Evolutionary conservation across 2,797 vertebrate genomes (phyloP), one percentile per base, ranked within the genome.

Genomic region (Margarornis squamiger): DNA sequence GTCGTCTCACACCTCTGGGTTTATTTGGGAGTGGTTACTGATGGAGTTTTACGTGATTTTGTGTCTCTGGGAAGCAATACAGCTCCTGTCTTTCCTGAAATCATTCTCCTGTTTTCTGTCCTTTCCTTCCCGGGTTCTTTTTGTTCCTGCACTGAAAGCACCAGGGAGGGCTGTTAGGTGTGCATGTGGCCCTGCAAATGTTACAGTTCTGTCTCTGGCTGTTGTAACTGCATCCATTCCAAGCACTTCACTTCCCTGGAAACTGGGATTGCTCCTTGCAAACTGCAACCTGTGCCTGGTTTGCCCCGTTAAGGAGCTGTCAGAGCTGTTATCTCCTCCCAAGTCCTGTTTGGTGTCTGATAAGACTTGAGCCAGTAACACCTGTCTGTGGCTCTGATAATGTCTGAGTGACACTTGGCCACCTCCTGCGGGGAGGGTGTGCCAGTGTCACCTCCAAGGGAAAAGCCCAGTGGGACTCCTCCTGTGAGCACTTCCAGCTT

Each of bases 381-480:
- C 22, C 29, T 45, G 54, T 0, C 58, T 39, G 51, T 18, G 51
- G 51, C 51, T 52, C 27, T 52, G 51, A 30, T 29, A 52, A 52
- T 52, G 51, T 19, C 51, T 30, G 51, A 52, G 51, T 30, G 51
- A 52, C 27, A 29, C 20, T 14, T 10, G n/a, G 21, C 9, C 2
- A 4, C 43, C n/a, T 70, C 54, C 12, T 4, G n/a, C 5, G 2
- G 67, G 34, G 22, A n/a, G 43, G 54, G 32, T 0, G 20, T 39
- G 30, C 17, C 20, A 36, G 55, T 1, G 34, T 41, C 4, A 51
- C 7, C 23, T 8, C 46, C 59, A 2, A 14, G 62, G 57, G 68
- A n/a, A 36, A 32, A 32, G 12, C 7, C 0, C 1, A 7, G 19
- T 7, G 43, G 0, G 6, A 30, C 24, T 26, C 5, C 41, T 12